These are phyloP conservation scores for Tridacna crocea DNA, from an alignment of 2,888 invertebrate genomes.

Conservation along the genomic window DNA sequence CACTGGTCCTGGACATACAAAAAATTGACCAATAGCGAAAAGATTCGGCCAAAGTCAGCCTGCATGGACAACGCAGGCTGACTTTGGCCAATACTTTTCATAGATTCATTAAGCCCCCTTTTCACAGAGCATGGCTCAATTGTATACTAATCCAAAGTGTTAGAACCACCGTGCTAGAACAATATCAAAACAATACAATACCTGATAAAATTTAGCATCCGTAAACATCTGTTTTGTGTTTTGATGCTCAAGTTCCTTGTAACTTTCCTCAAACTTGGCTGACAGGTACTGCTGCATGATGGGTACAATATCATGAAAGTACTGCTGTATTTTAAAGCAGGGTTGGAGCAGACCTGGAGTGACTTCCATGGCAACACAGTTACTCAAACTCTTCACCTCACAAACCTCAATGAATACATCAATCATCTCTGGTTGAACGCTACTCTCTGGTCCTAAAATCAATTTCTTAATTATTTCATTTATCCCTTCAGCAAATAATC, in stretches of 20 bases:
- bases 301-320: conserved; percentile 74
- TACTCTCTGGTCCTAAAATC: conserved; percentile 17
- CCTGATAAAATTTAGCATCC: conserved; percentile 73
- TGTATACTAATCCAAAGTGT: no score
- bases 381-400: conserved; percentile 70
- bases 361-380: conserved; percentile 64
- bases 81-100: no score
- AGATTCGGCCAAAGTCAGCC: no score
- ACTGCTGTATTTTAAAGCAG: conserved; percentile 69
- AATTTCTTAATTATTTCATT: neutral
- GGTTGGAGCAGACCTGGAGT: conserved; percentile 72
- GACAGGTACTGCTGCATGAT: conserved; percentile 75
- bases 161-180: no score
- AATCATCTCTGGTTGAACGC: conserved; percentile 43
- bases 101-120: no score
- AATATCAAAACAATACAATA: conserved; percentile 26
- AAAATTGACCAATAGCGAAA: no score
- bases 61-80: no score
- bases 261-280: conserved; percentile 66
- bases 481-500: neutral
- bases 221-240: conserved; percentile 67
- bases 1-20: no score
- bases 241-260: conserved; percentile 56
- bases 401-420: conserved; percentile 66
- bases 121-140: no score